Conservation (phyloP, 2,888 invertebrate species). For the Tenthredo scrophulariae region DNA sequence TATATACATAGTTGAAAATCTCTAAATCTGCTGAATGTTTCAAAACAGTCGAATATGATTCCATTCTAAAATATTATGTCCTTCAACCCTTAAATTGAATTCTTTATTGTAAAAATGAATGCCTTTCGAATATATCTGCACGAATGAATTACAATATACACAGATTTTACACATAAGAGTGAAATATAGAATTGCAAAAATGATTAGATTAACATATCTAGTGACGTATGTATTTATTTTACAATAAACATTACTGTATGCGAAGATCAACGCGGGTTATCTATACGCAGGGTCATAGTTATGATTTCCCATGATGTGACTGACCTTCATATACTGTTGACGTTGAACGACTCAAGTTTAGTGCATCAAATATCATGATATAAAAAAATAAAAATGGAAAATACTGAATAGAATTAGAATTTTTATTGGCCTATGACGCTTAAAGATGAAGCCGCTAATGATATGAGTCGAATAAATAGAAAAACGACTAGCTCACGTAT, state of each 20-base stretch:
- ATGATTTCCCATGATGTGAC: not conserved
- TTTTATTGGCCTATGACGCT: not conserved
- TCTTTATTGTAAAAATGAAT: not conserved
- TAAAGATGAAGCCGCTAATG: not conserved
- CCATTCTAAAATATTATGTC: not conserved
- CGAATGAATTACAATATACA: not conserved
- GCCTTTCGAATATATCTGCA: not conserved
- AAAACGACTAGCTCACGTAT: not conserved
- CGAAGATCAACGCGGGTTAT: conserved; percentile 8
- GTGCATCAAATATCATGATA: not conserved
- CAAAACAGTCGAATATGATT: not conserved
- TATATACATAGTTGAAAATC: not conserved
- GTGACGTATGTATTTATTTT: not conserved
- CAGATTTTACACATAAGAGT: not conserved
- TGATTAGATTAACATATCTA: not conserved
- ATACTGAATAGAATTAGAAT: conserved; percentile 4
- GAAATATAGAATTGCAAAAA: not conserved
- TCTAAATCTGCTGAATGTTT: not conserved
- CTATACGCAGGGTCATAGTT: not conserved
- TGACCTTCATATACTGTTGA: not conserved
- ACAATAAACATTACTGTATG: not conserved
- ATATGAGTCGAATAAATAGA: not conserved
- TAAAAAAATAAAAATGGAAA: not conserved
- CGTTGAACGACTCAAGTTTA: not conserved
- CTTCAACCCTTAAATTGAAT: not conserved